These are phyloP conservation scores for Dendroctonus valens DNA, from an alignment of 1,140 invertebrate genomes.

Conservation along the genomic window DNA sequence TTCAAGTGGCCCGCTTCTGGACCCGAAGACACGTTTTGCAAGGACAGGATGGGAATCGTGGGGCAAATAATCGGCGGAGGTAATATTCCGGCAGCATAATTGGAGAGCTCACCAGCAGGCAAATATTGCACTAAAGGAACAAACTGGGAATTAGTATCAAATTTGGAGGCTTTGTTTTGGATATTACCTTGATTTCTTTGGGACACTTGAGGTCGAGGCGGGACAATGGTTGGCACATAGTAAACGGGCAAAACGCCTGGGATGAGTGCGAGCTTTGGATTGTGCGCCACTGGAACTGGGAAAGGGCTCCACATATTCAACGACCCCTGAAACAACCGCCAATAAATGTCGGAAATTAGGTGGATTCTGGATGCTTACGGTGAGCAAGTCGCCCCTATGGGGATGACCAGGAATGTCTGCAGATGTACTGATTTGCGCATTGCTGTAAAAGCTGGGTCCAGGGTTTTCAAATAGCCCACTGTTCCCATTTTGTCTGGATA, in stretches of 20 bases:
- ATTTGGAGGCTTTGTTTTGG: constrained; percentile 2
- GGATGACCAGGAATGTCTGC: too few species aligned
- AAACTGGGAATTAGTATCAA: neutral
- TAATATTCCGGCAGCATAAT: constrained; percentile 51
- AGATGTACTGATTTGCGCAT: too few species aligned
- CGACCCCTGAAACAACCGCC: constrained; percentile 35
- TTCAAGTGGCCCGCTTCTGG: too few species aligned
- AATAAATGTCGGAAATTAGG: too few species aligned
- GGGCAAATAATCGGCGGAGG: constrained; percentile 53
- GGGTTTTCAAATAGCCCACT: constrained; percentile 30
- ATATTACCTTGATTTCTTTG: constrained; percentile 39
- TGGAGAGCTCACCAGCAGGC: constrained; percentile 56
- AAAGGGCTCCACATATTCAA: constrained; percentile 63
- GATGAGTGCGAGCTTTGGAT: constrained; percentile 40
- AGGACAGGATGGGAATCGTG: constrained; percentile 50
- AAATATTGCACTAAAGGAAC: constrained; percentile 54
- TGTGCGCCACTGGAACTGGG: constrained; percentile 54
- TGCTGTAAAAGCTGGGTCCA: neutral
- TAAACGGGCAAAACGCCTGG: constrained; percentile 58
- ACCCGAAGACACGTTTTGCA: constrained; percentile 8
- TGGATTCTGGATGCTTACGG: too few species aligned
- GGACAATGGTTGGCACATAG: constrained; percentile 55
- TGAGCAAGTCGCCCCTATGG: too few species aligned
- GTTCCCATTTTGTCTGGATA: constrained; percentile 54
- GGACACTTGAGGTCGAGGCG: neutral